Base-by-base conservation (phyloP, 1,140 invertebrate genomes). In the Hypsibius dujardini region DNA sequence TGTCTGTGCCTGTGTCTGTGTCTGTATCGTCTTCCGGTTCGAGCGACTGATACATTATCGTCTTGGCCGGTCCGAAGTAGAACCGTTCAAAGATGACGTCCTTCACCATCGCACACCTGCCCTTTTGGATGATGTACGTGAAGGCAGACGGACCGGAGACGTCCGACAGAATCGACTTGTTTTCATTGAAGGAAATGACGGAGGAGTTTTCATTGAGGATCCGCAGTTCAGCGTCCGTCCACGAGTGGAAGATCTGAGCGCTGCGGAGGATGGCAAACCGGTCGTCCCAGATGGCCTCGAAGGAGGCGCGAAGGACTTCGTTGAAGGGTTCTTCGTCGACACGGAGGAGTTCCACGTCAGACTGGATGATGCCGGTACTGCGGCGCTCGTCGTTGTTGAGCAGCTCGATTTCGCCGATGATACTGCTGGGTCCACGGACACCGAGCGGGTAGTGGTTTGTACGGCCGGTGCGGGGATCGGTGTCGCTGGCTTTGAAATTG, bases 211-310 rank as follows among this genome's bases (percentile, higher is more conserved):
- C 70, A 42, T 70, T 70, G 12, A 70, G 42, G 40, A 70, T 70
- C 7, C 47, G 67, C 46, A 70, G 46, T 70, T 70, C 67, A 28
- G 67, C 7, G 40, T 70, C 70, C 12, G 67, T 14, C 47, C 70
- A 70, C 3, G 7, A 14, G 3, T 7, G 12, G 46, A 50, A 50
- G 3, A 40, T 70, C 28, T 70, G 47, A 3, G 70, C 67, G 46
- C 70, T 70, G 7, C 45, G 47, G 3, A 70, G 70, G 12, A 7
- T 42, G 62, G 62, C 62, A 42, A 67, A 67, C 7, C 62, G 62
- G 62, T 67, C 70, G 47, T 7, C 70, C 47, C 70, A 70, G 42
- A 70, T 70, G 7, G 70, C 70, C 42, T 70, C 70, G 67, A 70
- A 70, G 70, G 47, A 50, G 45, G 70, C 42, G 7, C 47, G 70